phyloP scores from a whole-genome alignment of 1,140 invertebrate species.

The Aphidius gifuensis region DNA sequence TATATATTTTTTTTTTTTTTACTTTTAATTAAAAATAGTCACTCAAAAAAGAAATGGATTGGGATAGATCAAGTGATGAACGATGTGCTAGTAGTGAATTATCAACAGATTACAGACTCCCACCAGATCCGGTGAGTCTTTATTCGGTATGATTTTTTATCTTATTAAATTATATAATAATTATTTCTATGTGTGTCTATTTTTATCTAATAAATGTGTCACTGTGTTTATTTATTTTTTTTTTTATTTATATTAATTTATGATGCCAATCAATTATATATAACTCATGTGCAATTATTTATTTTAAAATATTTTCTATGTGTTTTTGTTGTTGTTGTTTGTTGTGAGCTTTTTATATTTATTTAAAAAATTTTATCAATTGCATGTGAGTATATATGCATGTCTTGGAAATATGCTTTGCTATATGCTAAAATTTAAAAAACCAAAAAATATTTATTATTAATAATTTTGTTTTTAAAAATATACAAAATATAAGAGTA shows the following conservation, averaged over 20 bases:
- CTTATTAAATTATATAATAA: slow-evolving; percentile 37
- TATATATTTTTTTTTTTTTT: background rate
- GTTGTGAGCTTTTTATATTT: too few species aligned
- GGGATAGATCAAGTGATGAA: slow-evolving; percentile 72
- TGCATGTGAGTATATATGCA: slow-evolving; percentile 55
- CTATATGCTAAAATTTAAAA: slow-evolving; percentile 41
- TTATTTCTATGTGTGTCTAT: slow-evolving; percentile 34
- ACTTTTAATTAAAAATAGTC: slow-evolving; percentile 59
- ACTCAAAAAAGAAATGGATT: slow-evolving; percentile 84
- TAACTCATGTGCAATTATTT: slow-evolving; percentile 39
- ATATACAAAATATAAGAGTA: slow-evolving; percentile 11
- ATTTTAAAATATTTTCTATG: slow-evolving; percentile 4
- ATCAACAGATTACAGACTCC: slow-evolving; percentile 72
- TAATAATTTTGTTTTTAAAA: background rate
- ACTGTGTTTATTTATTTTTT: slow-evolving; percentile 25
- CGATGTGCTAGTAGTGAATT: slow-evolving; percentile 70
- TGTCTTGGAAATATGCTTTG: slow-evolving; percentile 50
- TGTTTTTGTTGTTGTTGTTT: too few species aligned
- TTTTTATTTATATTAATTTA: slow-evolving; percentile 25
- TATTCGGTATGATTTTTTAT: slow-evolving; percentile 34
- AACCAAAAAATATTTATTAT: slow-evolving; percentile 3
- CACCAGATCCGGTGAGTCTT: slow-evolving; percentile 77
- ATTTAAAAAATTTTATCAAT: slow-evolving; percentile 21
- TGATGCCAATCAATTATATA: slow-evolving; percentile 32
- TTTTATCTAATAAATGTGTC: slow-evolving; percentile 45